Evolutionary conservation across 2,797 vertebrate species (phyloP).

Genomic region (Karalla daura): DNA sequence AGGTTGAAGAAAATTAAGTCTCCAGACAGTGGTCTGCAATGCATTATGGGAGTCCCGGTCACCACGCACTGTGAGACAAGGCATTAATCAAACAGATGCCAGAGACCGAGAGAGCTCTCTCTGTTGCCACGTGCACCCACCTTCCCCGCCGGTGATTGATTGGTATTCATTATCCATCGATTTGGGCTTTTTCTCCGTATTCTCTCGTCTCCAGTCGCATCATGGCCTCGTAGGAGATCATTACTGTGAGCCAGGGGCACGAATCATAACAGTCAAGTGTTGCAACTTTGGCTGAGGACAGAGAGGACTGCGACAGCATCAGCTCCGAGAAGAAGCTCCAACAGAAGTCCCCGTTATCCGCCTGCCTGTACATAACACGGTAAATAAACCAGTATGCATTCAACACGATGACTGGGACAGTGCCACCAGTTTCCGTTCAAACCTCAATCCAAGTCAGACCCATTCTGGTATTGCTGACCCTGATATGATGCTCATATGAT

Average conservation of each 20-base stretch:
- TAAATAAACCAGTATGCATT: no score
- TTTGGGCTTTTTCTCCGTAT: slow-evolving; percentile 68
- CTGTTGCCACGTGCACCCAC: slow-evolving; percentile 62
- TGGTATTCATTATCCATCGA: slow-evolving; percentile 76
- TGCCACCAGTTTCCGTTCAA: no score
- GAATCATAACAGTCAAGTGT: slow-evolving; percentile 29
- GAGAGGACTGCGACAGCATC: background rate
- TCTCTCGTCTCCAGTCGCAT: slow-evolving; percentile 64
- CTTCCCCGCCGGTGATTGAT: slow-evolving; percentile 69
- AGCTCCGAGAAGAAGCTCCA: no score
- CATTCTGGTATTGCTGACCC: no score
- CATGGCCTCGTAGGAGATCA: slow-evolving; percentile 60
- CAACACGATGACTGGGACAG: no score
- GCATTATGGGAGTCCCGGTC: slow-evolving; percentile 72
- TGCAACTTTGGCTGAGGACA: slow-evolving; percentile 23
- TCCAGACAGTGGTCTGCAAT: slow-evolving; percentile 72
- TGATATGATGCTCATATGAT: no score
- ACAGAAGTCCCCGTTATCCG: background rate
- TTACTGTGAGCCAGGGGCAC: slow-evolving; percentile 48
- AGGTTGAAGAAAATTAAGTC: slow-evolving; percentile 72
- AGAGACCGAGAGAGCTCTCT: slow-evolving; percentile 59
- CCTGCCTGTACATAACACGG: background rate
- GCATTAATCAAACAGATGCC: slow-evolving; percentile 79
- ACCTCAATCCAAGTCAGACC: no score
- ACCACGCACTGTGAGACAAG: slow-evolving; percentile 51